Conservation (phyloP, 2,888 invertebrate species). For the Yponomeuta evonymella region DNA sequence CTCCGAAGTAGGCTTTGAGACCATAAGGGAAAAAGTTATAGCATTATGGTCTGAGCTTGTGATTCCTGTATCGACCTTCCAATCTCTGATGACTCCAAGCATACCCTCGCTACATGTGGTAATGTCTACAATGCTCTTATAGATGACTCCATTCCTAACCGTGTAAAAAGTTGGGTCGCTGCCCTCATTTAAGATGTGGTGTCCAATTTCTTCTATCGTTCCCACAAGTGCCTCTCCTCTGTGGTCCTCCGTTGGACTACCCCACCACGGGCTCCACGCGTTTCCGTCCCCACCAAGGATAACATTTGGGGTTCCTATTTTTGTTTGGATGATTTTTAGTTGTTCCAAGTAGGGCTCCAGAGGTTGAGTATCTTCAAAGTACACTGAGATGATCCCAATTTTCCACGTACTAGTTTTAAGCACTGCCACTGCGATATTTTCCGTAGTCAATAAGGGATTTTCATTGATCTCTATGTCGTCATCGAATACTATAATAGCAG, state of each 20-base stretch:
- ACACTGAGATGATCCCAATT: conserved; percentile 6
- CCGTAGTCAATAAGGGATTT: not conserved
- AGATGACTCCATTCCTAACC: conserved; percentile 16
- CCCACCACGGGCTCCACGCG: conserved; percentile 26
- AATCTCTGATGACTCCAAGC: conserved; percentile 4
- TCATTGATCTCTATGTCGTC: not conserved
- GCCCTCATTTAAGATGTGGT: conserved; percentile 19
- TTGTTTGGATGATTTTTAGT: not conserved
- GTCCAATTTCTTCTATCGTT: not conserved
- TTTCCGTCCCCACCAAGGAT: conserved; percentile 27
- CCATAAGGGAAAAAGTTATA: conserved; percentile 23
- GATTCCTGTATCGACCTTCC: conserved; percentile 15
- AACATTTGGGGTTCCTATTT: conserved; percentile 6
- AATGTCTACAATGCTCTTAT: conserved; percentile 20
- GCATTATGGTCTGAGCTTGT: conserved; percentile 26
- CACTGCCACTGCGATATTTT: conserved; percentile 3
- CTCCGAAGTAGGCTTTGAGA: conserved; percentile 12
- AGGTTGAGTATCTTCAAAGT: conserved; percentile 16
- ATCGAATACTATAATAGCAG: conserved; percentile 21
- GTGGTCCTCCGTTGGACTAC: conserved; percentile 15
- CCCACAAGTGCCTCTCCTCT: too few relatives aligned
- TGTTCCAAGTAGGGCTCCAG: conserved; percentile 18
- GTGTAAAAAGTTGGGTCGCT: conserved; percentile 20
- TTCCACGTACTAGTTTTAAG: conserved; percentile 11
- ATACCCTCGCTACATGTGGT: conserved; percentile 8